Conservation (phyloP, 2,797 vertebrate genomes). For the Bucorvus abyssinicus region DNA sequence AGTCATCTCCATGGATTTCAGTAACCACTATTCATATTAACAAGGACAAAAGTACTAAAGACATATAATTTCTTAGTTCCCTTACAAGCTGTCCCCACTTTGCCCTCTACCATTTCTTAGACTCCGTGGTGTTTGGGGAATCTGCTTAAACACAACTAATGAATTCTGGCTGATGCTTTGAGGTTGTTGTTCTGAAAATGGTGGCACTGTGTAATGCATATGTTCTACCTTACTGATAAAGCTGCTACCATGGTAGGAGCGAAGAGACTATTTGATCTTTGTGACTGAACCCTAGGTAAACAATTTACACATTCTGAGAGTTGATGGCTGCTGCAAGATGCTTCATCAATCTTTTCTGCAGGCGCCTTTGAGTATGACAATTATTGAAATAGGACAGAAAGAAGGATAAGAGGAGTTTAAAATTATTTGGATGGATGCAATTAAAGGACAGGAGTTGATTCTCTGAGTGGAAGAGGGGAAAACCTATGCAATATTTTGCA, state of each 20-base stretch:
- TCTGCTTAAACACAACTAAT: background rate
- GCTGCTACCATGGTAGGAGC: background rate
- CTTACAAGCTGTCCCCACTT: background rate
- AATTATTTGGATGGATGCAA: background rate
- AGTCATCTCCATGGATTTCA: background rate
- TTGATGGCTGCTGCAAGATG: background rate
- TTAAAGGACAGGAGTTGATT: background rate
- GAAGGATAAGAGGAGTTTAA: background rate
- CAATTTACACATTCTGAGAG: background rate
- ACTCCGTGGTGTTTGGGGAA: background rate
- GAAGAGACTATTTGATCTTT: background rate
- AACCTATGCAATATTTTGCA: background rate
- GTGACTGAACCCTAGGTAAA: background rate
- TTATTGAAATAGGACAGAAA: background rate
- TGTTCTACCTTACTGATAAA: background rate
- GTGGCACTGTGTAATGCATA: background rate
- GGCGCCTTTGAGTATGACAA: background rate
- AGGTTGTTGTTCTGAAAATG: background rate
- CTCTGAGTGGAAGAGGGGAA: background rate
- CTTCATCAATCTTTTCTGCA: background rate
- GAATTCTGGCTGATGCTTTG: background rate
- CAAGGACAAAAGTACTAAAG: background rate
- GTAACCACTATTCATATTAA: background rate
- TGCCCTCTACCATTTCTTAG: background rate
- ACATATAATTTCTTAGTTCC: background rate